phyloP scores from a whole-genome alignment of 2,797 vertebrate species.

The Heterohyrax brucei region DNA sequence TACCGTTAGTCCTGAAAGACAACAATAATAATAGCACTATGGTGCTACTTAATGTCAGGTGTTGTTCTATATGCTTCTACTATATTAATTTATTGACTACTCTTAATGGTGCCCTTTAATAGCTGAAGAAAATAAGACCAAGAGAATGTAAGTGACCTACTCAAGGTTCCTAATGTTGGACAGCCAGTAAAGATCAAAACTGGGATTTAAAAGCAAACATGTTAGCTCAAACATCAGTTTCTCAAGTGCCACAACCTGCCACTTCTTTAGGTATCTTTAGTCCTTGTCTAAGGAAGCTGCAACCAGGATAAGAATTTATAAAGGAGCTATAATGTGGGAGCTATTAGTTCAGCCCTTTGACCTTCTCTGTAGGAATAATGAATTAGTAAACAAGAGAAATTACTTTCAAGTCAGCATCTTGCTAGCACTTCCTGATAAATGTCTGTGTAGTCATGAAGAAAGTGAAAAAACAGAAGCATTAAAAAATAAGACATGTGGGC shows the following conservation, averaged over 20 bases:
- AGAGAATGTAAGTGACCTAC: background rate
- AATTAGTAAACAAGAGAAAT: background rate
- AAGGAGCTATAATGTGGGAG: background rate
- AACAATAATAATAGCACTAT: background rate
- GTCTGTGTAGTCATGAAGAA: background rate
- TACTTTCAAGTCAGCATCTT: slow-evolving; percentile 28
- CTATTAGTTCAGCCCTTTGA: background rate
- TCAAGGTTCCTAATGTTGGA: background rate
- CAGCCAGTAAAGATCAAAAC: background rate
- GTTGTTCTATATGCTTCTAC: background rate
- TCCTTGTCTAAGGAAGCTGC: background rate
- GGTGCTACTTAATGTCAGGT: background rate
- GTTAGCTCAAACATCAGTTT: background rate
- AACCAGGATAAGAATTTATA: background rate
- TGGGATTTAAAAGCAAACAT: background rate
- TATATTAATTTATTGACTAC: background rate
- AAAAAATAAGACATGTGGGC: background rate
- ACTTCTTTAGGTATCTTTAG: background rate
- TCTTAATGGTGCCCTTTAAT: background rate
- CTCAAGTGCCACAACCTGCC: background rate
- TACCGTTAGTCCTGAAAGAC: background rate
- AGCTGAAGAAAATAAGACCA: background rate
- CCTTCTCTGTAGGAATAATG: background rate
- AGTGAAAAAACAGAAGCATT: background rate
- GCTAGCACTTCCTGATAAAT: background rate